phyloP scores from a whole-genome alignment of 2,797 vertebrate genomes.

The Sebastes alutus region DNA sequence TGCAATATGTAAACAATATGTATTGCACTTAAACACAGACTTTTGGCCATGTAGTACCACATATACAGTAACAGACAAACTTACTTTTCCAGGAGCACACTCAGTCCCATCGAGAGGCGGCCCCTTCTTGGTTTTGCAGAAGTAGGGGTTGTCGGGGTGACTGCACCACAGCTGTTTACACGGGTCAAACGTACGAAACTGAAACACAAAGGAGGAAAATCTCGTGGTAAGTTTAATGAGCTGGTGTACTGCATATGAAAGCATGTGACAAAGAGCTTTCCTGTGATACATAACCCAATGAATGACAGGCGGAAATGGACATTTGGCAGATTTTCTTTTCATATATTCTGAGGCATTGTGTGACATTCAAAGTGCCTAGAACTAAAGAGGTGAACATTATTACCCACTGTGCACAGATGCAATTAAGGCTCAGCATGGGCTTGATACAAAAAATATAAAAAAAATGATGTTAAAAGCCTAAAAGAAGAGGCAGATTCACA shows the following conservation, averaged over 20 bases:
- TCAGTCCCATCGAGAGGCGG: constrained; percentile 96
- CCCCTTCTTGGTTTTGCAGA: constrained; percentile 99
- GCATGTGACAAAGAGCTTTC: background rate
- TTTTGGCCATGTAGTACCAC: background rate
- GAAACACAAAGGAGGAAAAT: constrained; percentile 47
- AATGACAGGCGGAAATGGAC: background rate
- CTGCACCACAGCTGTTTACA: constrained; percentile 99
- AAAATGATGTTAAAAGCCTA: background rate
- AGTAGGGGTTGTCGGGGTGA: constrained; percentile 97
- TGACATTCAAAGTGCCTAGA: background rate
- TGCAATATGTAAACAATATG: no score
- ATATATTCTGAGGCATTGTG: no score
- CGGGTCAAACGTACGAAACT: constrained; percentile 98
- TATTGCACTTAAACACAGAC: background rate
- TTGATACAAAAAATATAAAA: background rate
- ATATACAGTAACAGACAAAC: constrained; percentile 22
- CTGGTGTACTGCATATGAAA: background rate
- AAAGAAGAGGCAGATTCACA: background rate
- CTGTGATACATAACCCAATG: background rate
- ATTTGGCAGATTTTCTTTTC: background rate
- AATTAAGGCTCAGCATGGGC: no score
- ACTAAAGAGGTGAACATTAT: background rate
- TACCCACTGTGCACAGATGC: background rate
- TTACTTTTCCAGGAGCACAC: constrained; percentile 92
- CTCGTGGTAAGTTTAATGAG: background rate